Evolutionary conservation across 2,888 invertebrate species (phyloP), one percentile per base, ranked within the genome.

Genomic region (Noctuana brunneofusca): DNA sequence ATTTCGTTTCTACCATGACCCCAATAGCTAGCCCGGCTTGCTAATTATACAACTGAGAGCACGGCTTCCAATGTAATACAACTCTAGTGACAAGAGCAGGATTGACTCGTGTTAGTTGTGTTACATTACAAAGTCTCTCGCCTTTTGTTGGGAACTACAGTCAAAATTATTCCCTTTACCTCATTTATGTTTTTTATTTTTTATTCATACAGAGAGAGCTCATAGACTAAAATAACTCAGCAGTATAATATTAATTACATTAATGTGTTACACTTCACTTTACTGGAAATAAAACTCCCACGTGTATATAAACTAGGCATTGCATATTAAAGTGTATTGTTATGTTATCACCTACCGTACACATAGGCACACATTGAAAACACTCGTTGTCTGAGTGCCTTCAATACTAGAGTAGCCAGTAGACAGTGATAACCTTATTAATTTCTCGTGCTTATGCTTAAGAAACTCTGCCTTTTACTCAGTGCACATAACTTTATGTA

Each of bases 11-110:
- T 53, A 27, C 43, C 43, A 52, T 59, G 59, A 59, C 59, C 59
- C 53, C 24, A 30, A 59, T 59, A n/a, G 53, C 52, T 9, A 30
- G 43, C 59, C 35, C 32, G 32, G n/a, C 32, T 58, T 35, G 60
- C 54, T 60, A 60, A 60, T 60, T 60, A 60, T 60, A 54, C 22
- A 46, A 24, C 60, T 14, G 54, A 60, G 60, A 46, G 20, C 46
- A 48, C n/a, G 53, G 46, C 53, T 22, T 22, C 54, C 54, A 20
- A 32, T 46, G 22, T 59, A 32, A 53, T 59, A 58, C 14, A 38
- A 38, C 49, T 38, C n/a, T n/a, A n/a, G n/a, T n/a, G 16, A 32
- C 48, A 58, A 53, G 16, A 59, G 53, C 53, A 16, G 32, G 60
- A 46, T 54, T 54, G 54, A 48, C 54, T 60, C 48, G 16, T 46